These are phyloP conservation scores for Glomeris maerens DNA, from an alignment of 1,140 invertebrate genomes.

Conservation along the genomic window DNA sequence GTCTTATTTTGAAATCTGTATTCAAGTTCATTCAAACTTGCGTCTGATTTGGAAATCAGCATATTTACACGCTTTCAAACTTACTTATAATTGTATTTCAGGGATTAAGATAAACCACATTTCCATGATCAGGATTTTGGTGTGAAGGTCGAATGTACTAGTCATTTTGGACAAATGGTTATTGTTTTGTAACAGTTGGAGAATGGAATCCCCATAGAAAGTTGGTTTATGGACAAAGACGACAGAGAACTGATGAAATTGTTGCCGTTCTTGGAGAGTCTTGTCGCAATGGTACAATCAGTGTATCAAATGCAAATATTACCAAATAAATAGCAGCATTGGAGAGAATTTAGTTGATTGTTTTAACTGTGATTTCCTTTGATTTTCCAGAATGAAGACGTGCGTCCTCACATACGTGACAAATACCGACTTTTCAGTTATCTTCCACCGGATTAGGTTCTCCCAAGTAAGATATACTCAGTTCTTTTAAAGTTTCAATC, in stretches of 20 bases:
- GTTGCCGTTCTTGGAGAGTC: constrained; percentile 79
- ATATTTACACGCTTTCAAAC: too few relatives aligned
- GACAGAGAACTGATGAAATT: constrained; percentile 85
- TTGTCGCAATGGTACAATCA: constrained; percentile 38
- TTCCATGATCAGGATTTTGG: too few relatives aligned
- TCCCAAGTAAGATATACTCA: too few relatives aligned
- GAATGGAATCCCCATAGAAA: constrained; percentile 94
- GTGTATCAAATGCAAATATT: neutral
- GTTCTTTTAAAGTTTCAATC: too few relatives aligned
- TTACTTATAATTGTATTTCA: too few relatives aligned
- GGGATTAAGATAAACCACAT: too few relatives aligned
- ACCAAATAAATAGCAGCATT: neutral
- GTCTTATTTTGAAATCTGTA: too few relatives aligned
- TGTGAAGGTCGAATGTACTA: too few relatives aligned
- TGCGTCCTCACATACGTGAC: constrained; percentile 73
- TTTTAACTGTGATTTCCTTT: constrained; percentile 12
- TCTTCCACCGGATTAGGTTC: constrained; percentile 64
- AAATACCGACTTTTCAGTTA: constrained; percentile 77
- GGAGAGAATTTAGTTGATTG: neutral
- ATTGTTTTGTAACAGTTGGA: too few relatives aligned
- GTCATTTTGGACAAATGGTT: too few relatives aligned
- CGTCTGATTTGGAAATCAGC: too few relatives aligned
- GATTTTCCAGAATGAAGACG: constrained; percentile 68
- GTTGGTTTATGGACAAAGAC: constrained; percentile 84
- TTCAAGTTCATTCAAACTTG: too few relatives aligned